A percentile compares a stretch with the other conserved stretches of the same genome.
Conservation (phyloP, 2,888 invertebrate genomes). For the Tetragnatha montana region DNA sequence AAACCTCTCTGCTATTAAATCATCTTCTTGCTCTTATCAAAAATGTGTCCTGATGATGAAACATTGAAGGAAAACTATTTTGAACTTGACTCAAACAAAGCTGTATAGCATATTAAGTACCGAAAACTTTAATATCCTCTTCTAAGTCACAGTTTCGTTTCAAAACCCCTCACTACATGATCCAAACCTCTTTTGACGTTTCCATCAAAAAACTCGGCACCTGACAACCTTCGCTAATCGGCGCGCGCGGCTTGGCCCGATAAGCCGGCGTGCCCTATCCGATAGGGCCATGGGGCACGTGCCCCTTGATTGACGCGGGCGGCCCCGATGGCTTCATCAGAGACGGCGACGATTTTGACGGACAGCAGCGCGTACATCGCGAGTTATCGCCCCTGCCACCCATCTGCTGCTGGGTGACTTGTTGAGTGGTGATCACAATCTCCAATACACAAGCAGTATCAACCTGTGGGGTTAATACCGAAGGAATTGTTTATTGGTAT, state of each 20-base stretch:
- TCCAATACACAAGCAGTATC: neutral
- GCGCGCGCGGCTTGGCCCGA: neutral
- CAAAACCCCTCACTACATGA: too few relatives aligned
- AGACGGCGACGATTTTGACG: conserved; percentile 39
- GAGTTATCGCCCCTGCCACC: conserved; percentile 26
- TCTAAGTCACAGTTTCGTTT: too few relatives aligned
- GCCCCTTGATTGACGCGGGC: conserved; percentile 27
- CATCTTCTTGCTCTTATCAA: too few relatives aligned
- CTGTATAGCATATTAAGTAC: too few relatives aligned
- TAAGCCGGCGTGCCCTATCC: conserved; percentile 27
- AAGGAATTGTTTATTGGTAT: neutral
- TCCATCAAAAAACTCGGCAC: too few relatives aligned
- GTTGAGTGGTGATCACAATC: neutral
- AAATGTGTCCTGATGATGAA: too few relatives aligned
- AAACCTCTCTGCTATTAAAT: too few relatives aligned
- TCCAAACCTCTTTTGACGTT: too few relatives aligned
- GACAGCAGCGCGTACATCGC: neutral
- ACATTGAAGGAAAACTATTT: too few relatives aligned
- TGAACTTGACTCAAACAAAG: too few relatives aligned
- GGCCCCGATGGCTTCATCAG: conserved; percentile 61
- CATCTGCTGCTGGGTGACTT: too few relatives aligned
- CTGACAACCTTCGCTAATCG: neutral
- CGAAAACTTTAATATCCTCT: too few relatives aligned
- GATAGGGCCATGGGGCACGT: conserved; percentile 41
- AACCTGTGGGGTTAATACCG: neutral